These are phyloP conservation scores for Dolichoris vasculosae DNA, from an alignment of 1,140 invertebrate genomes.

Conservation along the genomic window DNA sequence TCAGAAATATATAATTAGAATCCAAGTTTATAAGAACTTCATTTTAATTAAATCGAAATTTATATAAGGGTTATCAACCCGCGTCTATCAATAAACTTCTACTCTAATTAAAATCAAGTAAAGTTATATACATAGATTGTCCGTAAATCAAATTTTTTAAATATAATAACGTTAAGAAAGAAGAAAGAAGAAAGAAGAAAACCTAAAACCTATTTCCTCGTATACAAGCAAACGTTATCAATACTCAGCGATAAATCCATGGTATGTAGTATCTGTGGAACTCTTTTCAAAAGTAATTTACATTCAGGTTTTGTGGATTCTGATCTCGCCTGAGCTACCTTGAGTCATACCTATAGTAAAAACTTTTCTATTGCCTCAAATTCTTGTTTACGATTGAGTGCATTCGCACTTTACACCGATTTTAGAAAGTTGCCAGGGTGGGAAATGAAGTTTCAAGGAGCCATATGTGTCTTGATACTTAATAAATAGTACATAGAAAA, in stretches of 20 bases:
- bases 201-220: too few relatives aligned
- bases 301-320: neutral
- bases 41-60: neutral
- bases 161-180: neutral
- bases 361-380: conserved; percentile 7
- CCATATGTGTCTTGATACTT: neutral
- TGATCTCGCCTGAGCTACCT: neutral
- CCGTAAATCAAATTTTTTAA: neutral
- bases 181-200: too few relatives aligned
- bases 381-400: conserved; percentile 16
- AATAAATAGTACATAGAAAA: conserved; percentile 37
- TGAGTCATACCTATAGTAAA: neutral
- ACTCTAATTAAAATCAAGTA: neutral
- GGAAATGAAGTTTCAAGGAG: conserved; percentile 67
- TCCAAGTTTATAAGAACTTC: neutral
- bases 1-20: neutral
- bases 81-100: neutral
- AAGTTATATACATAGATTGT: neutral
- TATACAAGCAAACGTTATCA: too few relatives aligned
- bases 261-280: neutral
- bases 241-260: too few relatives aligned
- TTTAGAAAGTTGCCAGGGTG: conserved; percentile 64
- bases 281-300: conserved; percentile 27
- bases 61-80: neutral
- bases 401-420: conserved; percentile 57